These are phyloP conservation scores for Lineus longissimus DNA, from an alignment of 1,140 invertebrate species.

Conservation along the genomic window DNA sequence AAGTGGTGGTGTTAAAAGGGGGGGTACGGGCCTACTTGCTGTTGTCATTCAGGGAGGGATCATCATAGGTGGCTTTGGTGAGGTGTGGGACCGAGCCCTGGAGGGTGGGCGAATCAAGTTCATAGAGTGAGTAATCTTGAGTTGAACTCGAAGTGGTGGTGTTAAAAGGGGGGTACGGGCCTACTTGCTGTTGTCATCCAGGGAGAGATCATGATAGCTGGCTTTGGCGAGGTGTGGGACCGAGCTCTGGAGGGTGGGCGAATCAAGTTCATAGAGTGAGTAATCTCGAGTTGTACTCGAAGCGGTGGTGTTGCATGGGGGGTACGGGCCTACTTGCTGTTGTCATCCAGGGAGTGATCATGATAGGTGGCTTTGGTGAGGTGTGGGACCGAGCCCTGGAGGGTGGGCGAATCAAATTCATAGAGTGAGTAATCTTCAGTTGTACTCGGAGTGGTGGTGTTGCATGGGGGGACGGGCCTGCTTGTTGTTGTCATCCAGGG, in stretches of 20 bases:
- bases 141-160: background rate
- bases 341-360: constrained; percentile 64
- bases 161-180: constrained; percentile 62
- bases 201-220: constrained; percentile 67
- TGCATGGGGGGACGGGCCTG: constrained; percentile 70
- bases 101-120: constrained; percentile 65
- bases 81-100: constrained; percentile 64
- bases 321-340: constrained; percentile 69
- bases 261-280: constrained; percentile 58
- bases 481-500: constrained; percentile 70
- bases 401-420: constrained; percentile 64
- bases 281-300: background rate
- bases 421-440: constrained; percentile 11
- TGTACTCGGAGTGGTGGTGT: background rate
- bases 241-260: constrained; percentile 62
- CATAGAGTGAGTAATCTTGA: constrained; percentile 10
- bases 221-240: constrained; percentile 64
- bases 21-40: constrained; percentile 67
- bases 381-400: constrained; percentile 65
- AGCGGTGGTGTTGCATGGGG: background rate
- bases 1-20: background rate
- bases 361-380: constrained; percentile 63
- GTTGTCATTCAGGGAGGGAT: constrained; percentile 67
- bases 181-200: constrained; percentile 69
- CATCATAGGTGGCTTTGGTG: constrained; percentile 64